These are phyloP conservation scores for Carterocephalus palaemon DNA, from an alignment of 2,888 invertebrate species.

Conservation along the genomic window DNA sequence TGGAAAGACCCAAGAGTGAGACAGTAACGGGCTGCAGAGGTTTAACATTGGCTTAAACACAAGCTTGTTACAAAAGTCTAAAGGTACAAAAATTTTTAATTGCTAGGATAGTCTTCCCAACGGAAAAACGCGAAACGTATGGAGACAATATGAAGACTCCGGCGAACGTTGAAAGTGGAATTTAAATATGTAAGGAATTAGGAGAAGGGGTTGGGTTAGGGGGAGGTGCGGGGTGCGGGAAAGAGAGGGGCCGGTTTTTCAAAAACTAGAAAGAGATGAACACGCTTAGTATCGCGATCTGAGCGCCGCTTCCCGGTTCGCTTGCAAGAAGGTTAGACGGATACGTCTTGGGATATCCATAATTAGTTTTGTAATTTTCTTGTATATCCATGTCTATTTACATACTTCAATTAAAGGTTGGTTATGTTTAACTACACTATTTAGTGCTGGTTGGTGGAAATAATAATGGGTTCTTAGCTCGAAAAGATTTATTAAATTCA, in stretches of 20 bases:
- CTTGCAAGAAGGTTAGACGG: constrained; percentile 39
- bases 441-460: no score
- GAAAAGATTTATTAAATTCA: no score
- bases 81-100: constrained; percentile 31
- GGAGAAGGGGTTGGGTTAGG: constrained; percentile 49
- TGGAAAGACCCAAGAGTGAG: no score
- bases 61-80: no score
- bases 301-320: constrained; percentile 41
- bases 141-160: constrained; percentile 74
- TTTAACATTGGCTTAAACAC: no score
- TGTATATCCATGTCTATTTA: no score
- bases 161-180: constrained; percentile 70
- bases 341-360: constrained; percentile 47
- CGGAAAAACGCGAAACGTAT: constrained; percentile 56
- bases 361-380: background rate
- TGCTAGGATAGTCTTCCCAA: constrained; percentile 29
- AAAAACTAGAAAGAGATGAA: constrained; percentile 79
- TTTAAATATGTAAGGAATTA: constrained; percentile 80
- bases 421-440: no score
- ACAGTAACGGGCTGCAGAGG: no score
- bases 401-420: no score
- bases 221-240: constrained; percentile 31
- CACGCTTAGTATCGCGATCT: constrained; percentile 77
- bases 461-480: no score
- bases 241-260: constrained; percentile 58